These are phyloP conservation scores for Chamaea fasciata DNA, from an alignment of 2,113 vertebrate species.

Conservation along the genomic window DNA sequence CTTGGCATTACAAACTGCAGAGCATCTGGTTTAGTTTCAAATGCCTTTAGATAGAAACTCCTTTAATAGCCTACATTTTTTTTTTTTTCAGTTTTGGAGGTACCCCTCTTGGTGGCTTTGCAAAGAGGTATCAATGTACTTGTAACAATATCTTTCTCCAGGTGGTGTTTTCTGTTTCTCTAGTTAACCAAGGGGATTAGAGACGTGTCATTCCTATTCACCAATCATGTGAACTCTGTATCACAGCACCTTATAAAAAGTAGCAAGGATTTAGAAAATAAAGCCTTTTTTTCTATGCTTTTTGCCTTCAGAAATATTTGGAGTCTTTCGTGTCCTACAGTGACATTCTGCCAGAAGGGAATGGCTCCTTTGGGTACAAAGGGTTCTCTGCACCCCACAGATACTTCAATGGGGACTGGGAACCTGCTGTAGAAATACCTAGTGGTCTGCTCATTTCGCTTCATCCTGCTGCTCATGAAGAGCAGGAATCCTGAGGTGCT, in stretches of 20 bases:
- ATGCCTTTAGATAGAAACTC: neutral
- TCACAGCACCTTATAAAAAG: too few species aligned
- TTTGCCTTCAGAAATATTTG: too few species aligned
- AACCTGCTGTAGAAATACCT: neutral
- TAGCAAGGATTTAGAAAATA: too few species aligned
- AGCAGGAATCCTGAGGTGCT: neutral
- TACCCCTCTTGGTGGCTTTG: neutral
- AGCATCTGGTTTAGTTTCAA: neutral
- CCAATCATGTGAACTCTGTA: too few species aligned
- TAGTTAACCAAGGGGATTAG: too few species aligned
- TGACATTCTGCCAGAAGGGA: neutral
- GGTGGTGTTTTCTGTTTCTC: too few species aligned
- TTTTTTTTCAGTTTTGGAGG: neutral
- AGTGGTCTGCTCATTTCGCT: neutral
- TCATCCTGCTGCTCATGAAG: neutral
- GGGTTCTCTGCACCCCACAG: neutral
- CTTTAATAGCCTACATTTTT: neutral
- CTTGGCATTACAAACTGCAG: neutral
- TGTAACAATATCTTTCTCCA: neutral
- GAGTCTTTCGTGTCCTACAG: too few species aligned
- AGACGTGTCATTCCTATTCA: too few species aligned
- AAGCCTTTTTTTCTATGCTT: too few species aligned
- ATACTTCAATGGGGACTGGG: neutral
- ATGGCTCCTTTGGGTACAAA: accelerated
- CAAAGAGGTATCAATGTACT: neutral